Evolutionary conservation across 2,113 vertebrate genomes (phyloP).

Genomic region (Clarias gariepinus): DNA sequence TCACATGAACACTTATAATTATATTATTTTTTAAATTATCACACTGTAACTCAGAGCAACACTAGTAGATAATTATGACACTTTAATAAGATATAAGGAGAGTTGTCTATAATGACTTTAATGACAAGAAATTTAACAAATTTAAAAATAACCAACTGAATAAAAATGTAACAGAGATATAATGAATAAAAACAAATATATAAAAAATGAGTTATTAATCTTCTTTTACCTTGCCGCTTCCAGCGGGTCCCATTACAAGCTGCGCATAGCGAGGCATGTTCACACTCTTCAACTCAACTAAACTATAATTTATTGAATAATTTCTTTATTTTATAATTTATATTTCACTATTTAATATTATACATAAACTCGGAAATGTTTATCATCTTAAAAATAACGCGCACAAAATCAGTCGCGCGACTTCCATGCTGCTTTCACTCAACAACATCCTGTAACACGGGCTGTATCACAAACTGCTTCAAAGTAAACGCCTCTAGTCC

Average conservation of each 20-base stretch:
- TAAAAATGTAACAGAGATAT: neutral
- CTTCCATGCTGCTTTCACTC: conserved; percentile 32
- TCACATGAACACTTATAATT: no score
- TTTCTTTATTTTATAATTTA: neutral
- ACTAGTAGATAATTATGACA: no score
- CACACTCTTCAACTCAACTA: neutral
- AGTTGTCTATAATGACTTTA: neutral
- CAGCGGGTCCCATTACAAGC: conserved; percentile 94
- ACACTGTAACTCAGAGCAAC: no score
- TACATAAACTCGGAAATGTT: neutral
- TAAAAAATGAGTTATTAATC: neutral
- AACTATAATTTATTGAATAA: neutral
- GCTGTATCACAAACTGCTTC: neutral
- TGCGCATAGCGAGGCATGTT: conserved; percentile 92
- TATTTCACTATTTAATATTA: neutral
- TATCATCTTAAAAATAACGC: conserved; percentile 8
- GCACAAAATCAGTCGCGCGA: neutral
- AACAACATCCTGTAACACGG: conserved; percentile 2
- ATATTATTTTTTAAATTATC: no score
- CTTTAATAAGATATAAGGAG: no score
- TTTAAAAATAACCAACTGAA: neutral
- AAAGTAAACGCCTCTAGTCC: neutral
- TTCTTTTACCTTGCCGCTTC: conserved; percentile 88
- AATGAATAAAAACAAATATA: neutral
- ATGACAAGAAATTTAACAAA: neutral